Evolutionary conservation across 37 sponge, comb jelly and placozoan genomes (phyloP).

Genomic region (Petrosia ficiformis): DNA sequence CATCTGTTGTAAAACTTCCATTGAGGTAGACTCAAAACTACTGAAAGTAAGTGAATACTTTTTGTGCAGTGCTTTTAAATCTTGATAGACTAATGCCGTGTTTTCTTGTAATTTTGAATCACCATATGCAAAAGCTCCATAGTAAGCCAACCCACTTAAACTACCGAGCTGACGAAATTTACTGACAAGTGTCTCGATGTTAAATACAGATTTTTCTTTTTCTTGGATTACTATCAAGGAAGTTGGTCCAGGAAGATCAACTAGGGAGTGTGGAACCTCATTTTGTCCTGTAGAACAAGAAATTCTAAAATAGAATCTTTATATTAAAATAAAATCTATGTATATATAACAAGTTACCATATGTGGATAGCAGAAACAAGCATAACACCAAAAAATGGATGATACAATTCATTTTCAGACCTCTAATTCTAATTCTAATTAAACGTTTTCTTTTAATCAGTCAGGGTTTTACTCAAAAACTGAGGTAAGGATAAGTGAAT

Average conservation of each 20-base stretch:
- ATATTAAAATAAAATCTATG: too few species aligned
- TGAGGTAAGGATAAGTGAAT: too few species aligned
- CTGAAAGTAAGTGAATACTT: too few species aligned
- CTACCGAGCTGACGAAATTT: conserved; percentile 2
- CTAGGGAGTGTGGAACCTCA: neutral
- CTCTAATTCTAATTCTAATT: too few species aligned
- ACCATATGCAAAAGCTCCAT: neutral
- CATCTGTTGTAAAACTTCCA: neutral
- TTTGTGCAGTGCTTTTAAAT: neutral
- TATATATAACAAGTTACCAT: too few species aligned
- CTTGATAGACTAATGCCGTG: neutral
- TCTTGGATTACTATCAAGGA: neutral
- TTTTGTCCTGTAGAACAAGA: neutral
- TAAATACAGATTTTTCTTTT: neutral
- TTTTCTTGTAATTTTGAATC: neutral
- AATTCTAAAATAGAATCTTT: too few species aligned
- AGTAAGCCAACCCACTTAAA: neutral
- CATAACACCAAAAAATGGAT: too few species aligned
- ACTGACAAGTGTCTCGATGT: neutral
- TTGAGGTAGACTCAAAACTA: too few species aligned
- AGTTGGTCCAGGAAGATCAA: neutral
- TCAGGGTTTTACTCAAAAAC: too few species aligned
- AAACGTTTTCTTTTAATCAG: too few species aligned
- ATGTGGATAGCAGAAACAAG: too few species aligned
- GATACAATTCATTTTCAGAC: too few species aligned